These are phyloP conservation scores for Drosophila nigricruria DNA, from an alignment of 2,888 invertebrate genomes.

Conservation along the genomic window DNA sequence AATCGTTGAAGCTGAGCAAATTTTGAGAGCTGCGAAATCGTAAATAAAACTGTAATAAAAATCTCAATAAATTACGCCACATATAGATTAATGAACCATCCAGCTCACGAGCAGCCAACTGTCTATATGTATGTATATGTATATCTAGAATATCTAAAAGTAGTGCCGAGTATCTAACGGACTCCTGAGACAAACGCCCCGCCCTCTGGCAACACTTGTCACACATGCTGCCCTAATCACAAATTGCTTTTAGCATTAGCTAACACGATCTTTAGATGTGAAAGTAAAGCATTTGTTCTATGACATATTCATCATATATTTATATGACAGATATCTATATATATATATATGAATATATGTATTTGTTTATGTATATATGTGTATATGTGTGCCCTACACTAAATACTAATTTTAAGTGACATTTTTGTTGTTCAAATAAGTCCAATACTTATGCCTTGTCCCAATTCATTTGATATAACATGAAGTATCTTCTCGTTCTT, in stretches of 20 bases:
- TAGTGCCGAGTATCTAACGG: slow-evolving; percentile 10
- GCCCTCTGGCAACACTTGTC: slow-evolving; percentile 52
- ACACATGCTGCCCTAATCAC: slow-evolving; percentile 72
- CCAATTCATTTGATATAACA: neutral
- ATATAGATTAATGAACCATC: slow-evolving; percentile 59
- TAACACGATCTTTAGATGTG: neutral
- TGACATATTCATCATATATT: neutral
- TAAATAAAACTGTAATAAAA: slow-evolving; percentile 77
- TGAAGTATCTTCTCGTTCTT: neutral
- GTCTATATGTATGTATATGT: neutral
- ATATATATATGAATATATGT: too few species aligned
- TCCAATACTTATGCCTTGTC: neutral
- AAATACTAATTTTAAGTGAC: neutral
- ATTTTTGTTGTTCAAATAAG: neutral
- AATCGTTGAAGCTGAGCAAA: slow-evolving; percentile 20
- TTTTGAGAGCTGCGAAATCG: slow-evolving; percentile 66
- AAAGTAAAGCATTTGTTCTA: slow-evolving; percentile 9
- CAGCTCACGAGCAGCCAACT: slow-evolving; percentile 13
- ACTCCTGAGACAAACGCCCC: slow-evolving; percentile 29
- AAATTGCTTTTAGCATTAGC: slow-evolving; percentile 71
- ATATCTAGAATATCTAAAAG: slow-evolving; percentile 23
- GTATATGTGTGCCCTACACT: neutral
- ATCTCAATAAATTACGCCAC: slow-evolving; percentile 69
- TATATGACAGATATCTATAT: slow-evolving; percentile 1
- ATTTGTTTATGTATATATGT: too few species aligned